Evolutionary conservation across 2,797 vertebrate species (phyloP), one percentile per base, ranked within the genome.

Genomic region (Intellagama lesueurii): DNA sequence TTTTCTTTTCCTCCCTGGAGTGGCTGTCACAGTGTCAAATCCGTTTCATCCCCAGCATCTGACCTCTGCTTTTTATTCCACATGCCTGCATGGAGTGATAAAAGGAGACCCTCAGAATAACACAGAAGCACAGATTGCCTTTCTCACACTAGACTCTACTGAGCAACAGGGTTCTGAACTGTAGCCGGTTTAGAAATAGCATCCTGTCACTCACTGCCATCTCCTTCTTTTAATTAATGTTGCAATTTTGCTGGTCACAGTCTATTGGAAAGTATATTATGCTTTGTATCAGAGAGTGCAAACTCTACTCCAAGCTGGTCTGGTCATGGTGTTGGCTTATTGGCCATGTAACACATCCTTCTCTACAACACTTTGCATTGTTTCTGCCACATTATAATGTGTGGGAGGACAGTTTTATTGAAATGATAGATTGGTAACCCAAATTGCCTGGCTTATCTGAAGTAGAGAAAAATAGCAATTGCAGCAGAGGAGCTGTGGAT

Each of bases 11-110:
- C 35, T 72, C 77, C 78, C 78, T 19, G 82, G 64, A 82, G 79
- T 78, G 26, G 73, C 79, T 88, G 40, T 86, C 79, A 86, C 24
- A 30, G 12, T 78, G 40, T 84, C 90, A 88, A 86, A 64, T 47
- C 7, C 30, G n/a, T 86, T 86, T 79, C 83, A 64, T 73, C 90
- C 49, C 35, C 24, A 28, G 52, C 52, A 49, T 35, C 79, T 91
- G 90, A 88, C 90, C 83, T 88, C 47, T 91, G 72, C 49, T 64
- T 88, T 87, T 30, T 90, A 83, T 30, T 90, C 75, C 66, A 30
- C 60, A 49, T 73, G 60, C 28, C 79, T 86, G 66, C 19, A 28
- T 44, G 32, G 40, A 47, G 35, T 56, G 90, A 88, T 85, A 69
- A 79, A 87, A 85, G 32, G 83, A 72, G 49, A 76, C 79, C 72